Percentiles rank a stretch among this genome's conserved stretches.
Conservation (phyloP, 2,888 invertebrate genomes). For the Choreutis nemorana region DNA sequence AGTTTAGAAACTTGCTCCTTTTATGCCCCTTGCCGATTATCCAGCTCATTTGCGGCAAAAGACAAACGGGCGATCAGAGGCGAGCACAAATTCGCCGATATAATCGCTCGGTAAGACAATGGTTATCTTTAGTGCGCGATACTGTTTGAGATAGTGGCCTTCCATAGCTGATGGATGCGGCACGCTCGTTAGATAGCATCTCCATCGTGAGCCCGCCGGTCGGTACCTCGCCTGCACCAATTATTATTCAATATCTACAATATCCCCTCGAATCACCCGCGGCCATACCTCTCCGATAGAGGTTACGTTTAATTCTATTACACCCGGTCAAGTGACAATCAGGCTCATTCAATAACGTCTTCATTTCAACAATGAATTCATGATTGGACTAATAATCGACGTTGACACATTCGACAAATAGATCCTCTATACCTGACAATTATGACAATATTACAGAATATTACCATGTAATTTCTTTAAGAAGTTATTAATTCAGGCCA, state of each 20-base stretch:
- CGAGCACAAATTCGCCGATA: slow-evolving; percentile 60
- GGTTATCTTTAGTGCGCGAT: slow-evolving; percentile 53
- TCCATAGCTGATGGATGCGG: slow-evolving; percentile 53
- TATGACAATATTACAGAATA: no score
- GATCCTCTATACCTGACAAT: no score
- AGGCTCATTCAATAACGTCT: slow-evolving; percentile 48
- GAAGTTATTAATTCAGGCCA: no score
- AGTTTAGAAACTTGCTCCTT: slow-evolving; percentile 44
- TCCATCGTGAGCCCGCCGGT: slow-evolving; percentile 41
- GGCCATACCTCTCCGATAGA: slow-evolving; percentile 26
- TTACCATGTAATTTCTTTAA: no score
- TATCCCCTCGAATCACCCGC: slow-evolving; percentile 17
- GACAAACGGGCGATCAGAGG: slow-evolving; percentile 53
- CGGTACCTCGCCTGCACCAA: slow-evolving; percentile 45
- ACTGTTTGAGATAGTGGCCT: slow-evolving; percentile 38
- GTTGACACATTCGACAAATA: no score
- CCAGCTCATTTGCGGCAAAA: slow-evolving; percentile 60
- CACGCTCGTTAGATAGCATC: slow-evolving; percentile 57
- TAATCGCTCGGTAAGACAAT: slow-evolving; percentile 52
- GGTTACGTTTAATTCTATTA: slow-evolving; percentile 39
- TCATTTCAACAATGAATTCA: slow-evolving; percentile 28
- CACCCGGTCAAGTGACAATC: slow-evolving; percentile 50
- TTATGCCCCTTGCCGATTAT: slow-evolving; percentile 46
- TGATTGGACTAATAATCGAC: neutral
- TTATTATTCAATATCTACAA: slow-evolving; percentile 59